These are phyloP conservation scores for Florisuga fusca DNA, from an alignment of 2,797 vertebrate genomes.

Conservation along the genomic window DNA sequence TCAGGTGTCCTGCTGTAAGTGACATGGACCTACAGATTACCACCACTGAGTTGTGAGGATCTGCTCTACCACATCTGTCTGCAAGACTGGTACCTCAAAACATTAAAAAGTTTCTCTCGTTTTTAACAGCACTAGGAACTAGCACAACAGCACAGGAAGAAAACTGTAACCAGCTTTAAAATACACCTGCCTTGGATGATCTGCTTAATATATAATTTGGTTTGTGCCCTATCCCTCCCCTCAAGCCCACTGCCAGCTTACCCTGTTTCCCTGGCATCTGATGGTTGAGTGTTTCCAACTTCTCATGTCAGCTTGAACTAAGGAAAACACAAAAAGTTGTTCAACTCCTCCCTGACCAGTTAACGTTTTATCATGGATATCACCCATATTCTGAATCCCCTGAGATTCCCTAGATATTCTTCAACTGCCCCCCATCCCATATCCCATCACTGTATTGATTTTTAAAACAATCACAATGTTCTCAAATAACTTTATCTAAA, in stretches of 20 bases:
- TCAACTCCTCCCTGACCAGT: constrained; percentile 66
- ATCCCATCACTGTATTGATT: neutral
- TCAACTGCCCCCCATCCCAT: neutral
- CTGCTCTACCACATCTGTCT: neutral
- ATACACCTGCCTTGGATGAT: neutral
- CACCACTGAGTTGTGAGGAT: neutral
- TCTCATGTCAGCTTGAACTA: constrained; percentile 72
- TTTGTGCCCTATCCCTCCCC: constrained; percentile 60
- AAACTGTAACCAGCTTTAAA: neutral
- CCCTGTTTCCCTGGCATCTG: constrained; percentile 71
- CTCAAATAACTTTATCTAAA: neutral
- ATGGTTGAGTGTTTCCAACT: constrained; percentile 72
- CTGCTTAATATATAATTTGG: neutral
- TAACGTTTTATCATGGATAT: neutral
- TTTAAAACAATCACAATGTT: neutral
- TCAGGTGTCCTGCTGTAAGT: neutral
- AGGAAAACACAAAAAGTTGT: constrained; percentile 72
- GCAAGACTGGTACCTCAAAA: neutral
- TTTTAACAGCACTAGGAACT: neutral
- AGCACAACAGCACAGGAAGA: neutral
- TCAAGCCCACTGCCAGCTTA: constrained; percentile 70
- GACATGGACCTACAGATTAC: neutral
- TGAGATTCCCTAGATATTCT: neutral
- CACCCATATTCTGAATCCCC: neutral
- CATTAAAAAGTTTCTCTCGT: fast-evolving